Evolutionary conservation across 2,888 invertebrate genomes (phyloP), one percentile per base, ranked within the genome.

Genomic region (Leucozona laternaria): DNA sequence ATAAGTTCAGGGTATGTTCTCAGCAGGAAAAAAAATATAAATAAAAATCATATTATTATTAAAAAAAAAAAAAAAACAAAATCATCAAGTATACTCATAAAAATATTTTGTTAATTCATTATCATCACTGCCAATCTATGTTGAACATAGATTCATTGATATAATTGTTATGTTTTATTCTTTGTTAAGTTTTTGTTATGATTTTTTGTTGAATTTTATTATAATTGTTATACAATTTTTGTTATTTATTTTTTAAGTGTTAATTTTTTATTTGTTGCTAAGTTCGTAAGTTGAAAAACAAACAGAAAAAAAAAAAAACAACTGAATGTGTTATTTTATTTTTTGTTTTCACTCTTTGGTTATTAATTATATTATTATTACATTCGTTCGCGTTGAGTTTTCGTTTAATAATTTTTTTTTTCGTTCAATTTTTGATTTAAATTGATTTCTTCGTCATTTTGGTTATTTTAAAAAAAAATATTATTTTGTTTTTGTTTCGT

Each of bases 281-380:
- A 73, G 86, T 88, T 86, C 72, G 82, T 88, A 88, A 83, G 82
- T 58, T 22, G 57, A 28, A 62, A 31, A 31, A 31, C 31, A 31
- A 31, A 31, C 7, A 31, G 8, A 37, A 28, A 62, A 37, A 37
- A 28, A 62, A 37, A 62, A 73, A 17, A 58, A 62, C 73, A 86
- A 86, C 81, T 85, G 84, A 79, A 81, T 79, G 76, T 86, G 75
- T 77, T 73, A 76, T 87, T 80, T 72, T 28, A 72, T 76, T 80
- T 87, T 78, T 66, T 43, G 77, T 88, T 71, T 88, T 88, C 87
- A 87, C 87, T 88, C 88, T 88, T 88, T 88, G 55, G 72, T 86
- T 83, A 83, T 66, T 60, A 40, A 40, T 53, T 50, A 37, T 48
- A 43, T 31, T 5, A 31, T 31, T 31, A 48, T 57, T 75, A 81